Percentiles rank a stretch among this genome's conserved stretches.
These are phyloP conservation scores for Apistogramma diplotaenia DNA, from an alignment of 2,113 vertebrate species.

Conservation along the genomic window DNA sequence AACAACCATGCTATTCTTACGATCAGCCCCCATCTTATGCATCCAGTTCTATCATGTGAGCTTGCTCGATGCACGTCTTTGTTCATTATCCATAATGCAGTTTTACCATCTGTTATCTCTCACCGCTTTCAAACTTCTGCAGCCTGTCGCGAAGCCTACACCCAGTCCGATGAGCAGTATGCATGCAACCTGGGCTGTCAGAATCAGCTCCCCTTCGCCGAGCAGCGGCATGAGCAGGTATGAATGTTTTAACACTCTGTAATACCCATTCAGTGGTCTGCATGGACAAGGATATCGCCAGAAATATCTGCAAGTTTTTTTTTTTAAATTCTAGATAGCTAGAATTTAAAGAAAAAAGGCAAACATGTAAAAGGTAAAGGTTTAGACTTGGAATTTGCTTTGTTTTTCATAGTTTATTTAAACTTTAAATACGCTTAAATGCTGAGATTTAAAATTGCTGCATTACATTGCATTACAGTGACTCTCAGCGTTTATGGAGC, in stretches of 20 bases:
- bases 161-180: constrained; percentile 87
- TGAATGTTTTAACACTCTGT: background rate
- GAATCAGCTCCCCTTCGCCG: constrained; percentile 92
- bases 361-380: no score
- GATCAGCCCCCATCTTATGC: background rate
- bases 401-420: background rate
- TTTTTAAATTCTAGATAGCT: no score
- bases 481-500: no score
- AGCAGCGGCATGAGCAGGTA: constrained; percentile 90
- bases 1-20: background rate
- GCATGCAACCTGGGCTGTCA: constrained; percentile 95
- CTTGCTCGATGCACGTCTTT: background rate
- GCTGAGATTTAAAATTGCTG: background rate
- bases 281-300: fast-evolving
- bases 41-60: fast-evolving
- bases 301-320: background rate
- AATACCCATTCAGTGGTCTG: background rate
- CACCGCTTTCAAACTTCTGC: constrained; percentile 35
- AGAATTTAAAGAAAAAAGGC: no score
- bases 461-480: no score
- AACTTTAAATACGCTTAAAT: background rate
- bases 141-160: constrained; percentile 97
- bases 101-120: constrained; percentile 5
- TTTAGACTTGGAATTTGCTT: no score
- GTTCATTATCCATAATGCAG: background rate